Conservation (phyloP, 2,113 vertebrate species). For the Zootoca vivipara region DNA sequence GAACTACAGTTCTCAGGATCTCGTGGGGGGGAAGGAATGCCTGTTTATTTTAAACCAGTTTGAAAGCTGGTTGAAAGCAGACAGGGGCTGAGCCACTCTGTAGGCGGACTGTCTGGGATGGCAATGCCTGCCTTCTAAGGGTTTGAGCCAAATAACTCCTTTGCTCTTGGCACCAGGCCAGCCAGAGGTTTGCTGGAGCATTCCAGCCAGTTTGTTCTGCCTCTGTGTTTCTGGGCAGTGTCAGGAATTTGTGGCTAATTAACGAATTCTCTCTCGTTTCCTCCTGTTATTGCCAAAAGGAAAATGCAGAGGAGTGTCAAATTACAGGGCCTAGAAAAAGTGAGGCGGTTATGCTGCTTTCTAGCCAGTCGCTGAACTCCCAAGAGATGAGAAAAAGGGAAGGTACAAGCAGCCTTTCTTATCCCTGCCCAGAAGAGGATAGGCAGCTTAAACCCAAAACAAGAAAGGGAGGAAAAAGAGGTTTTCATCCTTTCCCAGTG, state of each 20-base stretch:
- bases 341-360: not conserved
- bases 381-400: not conserved
- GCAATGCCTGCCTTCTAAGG: not conserved
- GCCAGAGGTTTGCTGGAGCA: not conserved
- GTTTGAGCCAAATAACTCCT: not conserved
- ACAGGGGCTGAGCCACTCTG: not conserved
- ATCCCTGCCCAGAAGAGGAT: not conserved
- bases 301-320: not conserved
- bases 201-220: not conserved
- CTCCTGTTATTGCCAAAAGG: slow-evolving; percentile 20
- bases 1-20: not conserved
- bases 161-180: not conserved
- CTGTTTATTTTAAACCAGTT: not conserved
- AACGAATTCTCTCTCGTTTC: slow-evolving; percentile 19
- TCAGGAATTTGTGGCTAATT: slow-evolving; percentile 22
- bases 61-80: not conserved
- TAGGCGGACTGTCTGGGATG: not conserved
- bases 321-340: not conserved
- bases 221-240: slow-evolving; percentile 6
- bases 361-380: not conserved
- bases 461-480: not conserved
- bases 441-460: not conserved
- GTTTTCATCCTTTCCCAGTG: not conserved
- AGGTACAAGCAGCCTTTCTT: not conserved
- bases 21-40: too few relatives aligned